Conservation (phyloP, 2,113 vertebrate genomes). For the Paradisaea rubra region DNA sequence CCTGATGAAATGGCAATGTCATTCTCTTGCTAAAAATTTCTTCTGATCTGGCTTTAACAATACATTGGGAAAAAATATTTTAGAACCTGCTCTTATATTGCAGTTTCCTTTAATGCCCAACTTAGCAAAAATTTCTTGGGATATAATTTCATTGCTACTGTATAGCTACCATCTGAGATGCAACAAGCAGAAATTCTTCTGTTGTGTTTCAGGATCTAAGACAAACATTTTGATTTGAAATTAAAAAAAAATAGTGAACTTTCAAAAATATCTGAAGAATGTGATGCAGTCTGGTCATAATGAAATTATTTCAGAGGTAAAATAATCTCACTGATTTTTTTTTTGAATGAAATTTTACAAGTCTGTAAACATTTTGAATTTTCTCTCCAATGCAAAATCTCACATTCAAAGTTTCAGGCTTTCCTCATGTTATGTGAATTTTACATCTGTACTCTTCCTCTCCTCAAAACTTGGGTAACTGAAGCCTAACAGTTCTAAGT, state of each 20-base stretch:
- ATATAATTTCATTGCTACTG: neutral
- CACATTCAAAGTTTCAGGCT: neutral
- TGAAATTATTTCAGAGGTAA: neutral
- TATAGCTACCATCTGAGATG: neutral
- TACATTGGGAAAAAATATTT: neutral
- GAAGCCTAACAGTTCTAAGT: neutral
- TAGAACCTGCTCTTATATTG: neutral
- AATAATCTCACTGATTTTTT: neutral
- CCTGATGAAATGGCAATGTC: neutral
- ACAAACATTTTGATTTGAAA: neutral
- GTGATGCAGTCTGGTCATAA: neutral
- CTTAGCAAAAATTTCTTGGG: neutral
- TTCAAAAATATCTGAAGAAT: neutral
- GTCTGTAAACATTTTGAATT: neutral
- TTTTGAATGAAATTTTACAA: neutral
- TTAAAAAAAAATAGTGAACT: neutral
- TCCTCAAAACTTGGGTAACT: neutral
- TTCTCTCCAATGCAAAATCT: neutral
- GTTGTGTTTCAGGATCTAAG: neutral
- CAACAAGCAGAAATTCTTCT: neutral
- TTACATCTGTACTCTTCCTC: neutral
- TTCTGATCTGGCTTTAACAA: neutral
- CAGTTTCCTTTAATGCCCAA: neutral
- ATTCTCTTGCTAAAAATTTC: constrained; percentile 7
- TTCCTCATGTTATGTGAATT: neutral